These are phyloP conservation scores for Sialis fuliginosa DNA, from an alignment of 2,888 invertebrate genomes.

Conservation along the genomic window DNA sequence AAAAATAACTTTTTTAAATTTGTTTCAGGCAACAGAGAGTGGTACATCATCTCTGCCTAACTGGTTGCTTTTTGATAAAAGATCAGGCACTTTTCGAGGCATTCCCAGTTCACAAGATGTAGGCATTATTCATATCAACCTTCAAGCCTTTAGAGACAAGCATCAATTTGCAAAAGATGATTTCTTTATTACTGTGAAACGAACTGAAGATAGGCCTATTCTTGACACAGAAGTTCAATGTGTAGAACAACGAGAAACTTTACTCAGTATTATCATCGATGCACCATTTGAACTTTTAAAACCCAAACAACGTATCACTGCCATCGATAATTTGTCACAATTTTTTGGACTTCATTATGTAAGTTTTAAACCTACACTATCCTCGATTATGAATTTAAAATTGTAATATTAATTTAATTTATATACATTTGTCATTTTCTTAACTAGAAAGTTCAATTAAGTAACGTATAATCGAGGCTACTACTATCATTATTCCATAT, in stretches of 20 bases:
- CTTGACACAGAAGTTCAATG: constrained; percentile 13
- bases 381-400: neutral
- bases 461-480: too few relatives aligned
- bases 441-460: neutral
- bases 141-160: constrained; percentile 30
- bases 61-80: constrained; percentile 56
- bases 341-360: constrained; percentile 52
- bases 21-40: constrained; percentile 23
- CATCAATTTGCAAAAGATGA: constrained; percentile 36
- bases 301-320: constrained; percentile 43
- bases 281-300: constrained; percentile 42
- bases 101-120: constrained; percentile 50
- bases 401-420: neutral
- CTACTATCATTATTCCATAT: neutral
- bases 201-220: neutral
- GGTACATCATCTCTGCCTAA: constrained; percentile 31
- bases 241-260: constrained; percentile 24
- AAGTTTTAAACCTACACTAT: constrained; percentile 16
- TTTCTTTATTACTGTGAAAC: neutral
- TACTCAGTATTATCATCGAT: constrained; percentile 50
- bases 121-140: constrained; percentile 44
- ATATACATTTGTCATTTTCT: neutral
- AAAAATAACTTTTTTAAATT: too few relatives aligned
- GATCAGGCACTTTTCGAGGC: constrained; percentile 52
- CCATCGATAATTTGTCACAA: constrained; percentile 51